These are phyloP conservation scores for Ditylenchus dipsaci DNA, from an alignment of 1,140 invertebrate genomes.

Conservation along the genomic window DNA sequence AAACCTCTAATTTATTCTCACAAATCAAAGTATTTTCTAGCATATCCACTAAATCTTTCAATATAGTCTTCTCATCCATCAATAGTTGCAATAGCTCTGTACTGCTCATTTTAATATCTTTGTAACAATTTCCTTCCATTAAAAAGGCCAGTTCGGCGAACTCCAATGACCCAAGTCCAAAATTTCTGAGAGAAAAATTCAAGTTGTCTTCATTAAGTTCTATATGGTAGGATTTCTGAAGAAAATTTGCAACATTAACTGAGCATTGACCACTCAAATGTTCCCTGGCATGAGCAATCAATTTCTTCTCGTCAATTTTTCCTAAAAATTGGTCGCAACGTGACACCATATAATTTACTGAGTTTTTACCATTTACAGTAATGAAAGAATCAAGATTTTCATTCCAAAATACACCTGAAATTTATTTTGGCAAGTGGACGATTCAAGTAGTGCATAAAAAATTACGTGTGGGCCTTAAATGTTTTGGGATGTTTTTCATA, in stretches of 20 bases:
- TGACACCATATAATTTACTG: neutral
- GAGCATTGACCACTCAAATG: neutral
- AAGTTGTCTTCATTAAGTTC: neutral
- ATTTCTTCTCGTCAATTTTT: neutral
- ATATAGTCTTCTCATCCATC: constrained; percentile 17
- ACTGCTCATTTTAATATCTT: neutral
- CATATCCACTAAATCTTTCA: neutral
- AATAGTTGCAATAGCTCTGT: neutral
- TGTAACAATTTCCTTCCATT: neutral
- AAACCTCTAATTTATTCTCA: too few relatives aligned
- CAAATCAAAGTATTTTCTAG: neutral
- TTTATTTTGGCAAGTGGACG: too few relatives aligned
- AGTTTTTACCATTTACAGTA: neutral
- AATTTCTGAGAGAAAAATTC: neutral
- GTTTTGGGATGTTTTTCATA: constrained; percentile 5
- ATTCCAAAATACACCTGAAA: neutral
- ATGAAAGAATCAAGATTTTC: neutral
- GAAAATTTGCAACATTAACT: neutral
- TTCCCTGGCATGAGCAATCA: neutral
- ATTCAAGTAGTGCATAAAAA: neutral
- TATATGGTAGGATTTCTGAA: neutral
- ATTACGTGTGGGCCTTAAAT: constrained; percentile 18
- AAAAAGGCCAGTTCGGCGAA: constrained; percentile 15
- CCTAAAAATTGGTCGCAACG: neutral
- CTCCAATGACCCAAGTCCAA: constrained; percentile 20